Base-by-base conservation (phyloP, 2,888 invertebrate species). In the Brenthis ino region DNA sequence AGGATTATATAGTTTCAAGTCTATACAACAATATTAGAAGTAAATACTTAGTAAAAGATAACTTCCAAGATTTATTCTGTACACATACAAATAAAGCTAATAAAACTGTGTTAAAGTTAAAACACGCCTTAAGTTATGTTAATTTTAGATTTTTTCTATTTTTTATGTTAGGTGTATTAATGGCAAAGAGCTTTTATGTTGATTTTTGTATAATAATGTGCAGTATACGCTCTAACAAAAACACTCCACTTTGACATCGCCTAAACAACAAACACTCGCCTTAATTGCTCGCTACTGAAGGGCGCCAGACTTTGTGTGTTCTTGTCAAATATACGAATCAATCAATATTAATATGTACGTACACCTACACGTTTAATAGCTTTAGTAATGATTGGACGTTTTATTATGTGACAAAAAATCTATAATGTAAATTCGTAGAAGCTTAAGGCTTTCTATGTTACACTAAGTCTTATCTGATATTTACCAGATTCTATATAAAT, bases 231-330 rank as follows among this genome's bases (percentile, higher is more conserved):
- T 64, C 47, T 51, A 58, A 67, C 11, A 24, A 70, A 64, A 68
- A 65, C 70, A 68, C 72, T 66, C 53, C 63, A 68, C 56, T 28
- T 53, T 53, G 51, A 66, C 72, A 75, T 58, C 74, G 64, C 56
- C 71, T 54, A 63, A 63, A 63, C 63, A 54, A 20, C 75, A 75
- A 79, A 76, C 81, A 80, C 81, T 80, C 71, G 72, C 67, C 72
- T 70, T 77, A 78, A 79, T 77, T 71, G 74, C 72, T 68, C 53
- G 65, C 65, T 57, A 56, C 47, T 63, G 71, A 64, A 65, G 69
- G 63, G 65, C 51, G 71, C 51, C 67, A 61, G 69, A 69, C 67
- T 50, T 51, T 72, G 65, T 68, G 70, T 74, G 68, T 53, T 68
- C 65, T 58, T 50, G 66, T 56, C 72, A 74, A 70, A 72, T 60